Base-by-base conservation (phyloP, 2,113 vertebrate genomes). In the Mola mola region DNA sequence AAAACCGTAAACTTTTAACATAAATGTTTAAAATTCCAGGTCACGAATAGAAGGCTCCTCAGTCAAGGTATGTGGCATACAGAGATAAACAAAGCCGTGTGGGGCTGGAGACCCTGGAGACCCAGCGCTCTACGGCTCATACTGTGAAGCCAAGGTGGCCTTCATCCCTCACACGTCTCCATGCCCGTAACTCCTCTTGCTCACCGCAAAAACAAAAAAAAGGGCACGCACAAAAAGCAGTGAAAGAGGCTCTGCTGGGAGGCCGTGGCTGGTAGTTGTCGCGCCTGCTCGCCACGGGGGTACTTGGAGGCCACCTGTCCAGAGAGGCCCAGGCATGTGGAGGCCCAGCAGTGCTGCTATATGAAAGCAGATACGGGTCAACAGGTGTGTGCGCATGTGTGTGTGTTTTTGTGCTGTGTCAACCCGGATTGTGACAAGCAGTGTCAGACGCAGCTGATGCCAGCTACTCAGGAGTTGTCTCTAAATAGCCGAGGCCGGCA, bases 341-440 rank as follows among this genome's bases (percentile, higher is more conserved):
- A 60, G 72, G 61, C 75, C 80, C 80, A 72, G 69, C 83, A 74
- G 70, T 66, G 51, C 53, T 81, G 76, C n/a, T 29, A n/a, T 81
- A 81, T 90, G 89, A 89, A 91, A 92, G 87, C 87, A 90, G 89
- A 91, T 91, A 89, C 78, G 82, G 56, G 72, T 75, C 78, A 86
- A 91, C 91, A 92, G 91, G 90, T 91, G 85, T 84, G 72, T 55
- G 60, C 63, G 51, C 8, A 3, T 50, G 42, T 49, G 40, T 50
- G 46, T 62, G 24, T 56, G 62, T 25, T n/a, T 55, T 22, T 26
- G 34, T 41, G 20, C 59, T 66, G 53, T 65, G 63, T 71, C 66
- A 50, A 64, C 49, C 44, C 41, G 38, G 72, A 76, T 65, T 72
- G 79, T 49, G 77, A 84, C 76, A 82, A 83, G 88, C 80, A 85